These are phyloP conservation scores for Megalurothrips usitatus DNA, from an alignment of 2,888 invertebrate genomes.

Conservation along the genomic window DNA sequence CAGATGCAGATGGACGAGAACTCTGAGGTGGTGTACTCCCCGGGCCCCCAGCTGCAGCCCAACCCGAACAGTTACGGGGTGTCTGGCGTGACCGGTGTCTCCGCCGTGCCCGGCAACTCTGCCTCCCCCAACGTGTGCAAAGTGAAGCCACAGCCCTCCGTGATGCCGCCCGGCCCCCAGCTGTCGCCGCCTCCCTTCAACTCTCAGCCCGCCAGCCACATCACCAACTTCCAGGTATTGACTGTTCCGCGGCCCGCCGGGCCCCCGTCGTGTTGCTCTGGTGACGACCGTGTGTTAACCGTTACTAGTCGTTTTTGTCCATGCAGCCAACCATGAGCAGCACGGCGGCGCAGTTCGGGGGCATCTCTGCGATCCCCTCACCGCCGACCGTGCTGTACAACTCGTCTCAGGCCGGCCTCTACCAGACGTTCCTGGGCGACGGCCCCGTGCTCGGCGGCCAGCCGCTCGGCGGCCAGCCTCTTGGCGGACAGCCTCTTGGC, in stretches of 20 bases:
- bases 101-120: constrained; percentile 38
- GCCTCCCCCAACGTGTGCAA: constrained; percentile 41
- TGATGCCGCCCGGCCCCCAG: constrained; percentile 45
- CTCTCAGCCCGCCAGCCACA: constrained; percentile 55
- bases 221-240: constrained; percentile 63
- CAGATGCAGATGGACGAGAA: constrained; percentile 22
- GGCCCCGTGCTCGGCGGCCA: constrained; percentile 43
- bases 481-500: background rate
- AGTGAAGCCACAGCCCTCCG: constrained; percentile 35
- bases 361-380: constrained; percentile 79
- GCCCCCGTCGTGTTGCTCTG: constrained; percentile 25
- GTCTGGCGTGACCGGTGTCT: constrained; percentile 35
- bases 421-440: constrained; percentile 74
- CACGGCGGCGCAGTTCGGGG: constrained; percentile 61
- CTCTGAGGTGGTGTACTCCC: constrained; percentile 33
- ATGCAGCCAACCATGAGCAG: constrained; percentile 44
- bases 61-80: constrained; percentile 45
- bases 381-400: constrained; percentile 79
- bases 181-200: constrained; percentile 48
- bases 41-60: constrained; percentile 44
- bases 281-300: constrained; percentile 16
- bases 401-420: constrained; percentile 71
- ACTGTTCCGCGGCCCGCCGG: background rate
- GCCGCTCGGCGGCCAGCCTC: constrained; percentile 11
- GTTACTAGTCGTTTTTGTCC: constrained; percentile 29